phyloP scores from a whole-genome alignment of 2,113 vertebrate species.

The Tapirus terrestris region DNA sequence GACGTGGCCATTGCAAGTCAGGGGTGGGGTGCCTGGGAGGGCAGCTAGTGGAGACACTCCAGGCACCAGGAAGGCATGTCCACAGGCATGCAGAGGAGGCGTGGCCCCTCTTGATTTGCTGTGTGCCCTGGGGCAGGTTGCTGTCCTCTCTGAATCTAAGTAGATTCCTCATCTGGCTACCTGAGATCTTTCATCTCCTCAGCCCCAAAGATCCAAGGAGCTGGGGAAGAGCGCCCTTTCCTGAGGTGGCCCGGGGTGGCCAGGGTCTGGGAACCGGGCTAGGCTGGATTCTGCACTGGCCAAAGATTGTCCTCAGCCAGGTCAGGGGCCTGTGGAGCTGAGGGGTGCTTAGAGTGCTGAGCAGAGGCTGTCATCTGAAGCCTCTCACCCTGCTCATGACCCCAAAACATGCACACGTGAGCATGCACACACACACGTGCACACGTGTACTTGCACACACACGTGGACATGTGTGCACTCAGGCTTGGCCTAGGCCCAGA shows the following conservation, averaged over 20 bases:
- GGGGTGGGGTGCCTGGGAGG: neutral
- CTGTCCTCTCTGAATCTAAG: neutral
- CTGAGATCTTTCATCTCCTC: neutral
- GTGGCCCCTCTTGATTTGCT: neutral
- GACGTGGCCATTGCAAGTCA: rapidly evolving
- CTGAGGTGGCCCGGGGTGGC: neutral
- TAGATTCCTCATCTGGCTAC: too few relatives aligned
- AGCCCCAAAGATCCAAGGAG: neutral
- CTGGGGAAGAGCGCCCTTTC: neutral
- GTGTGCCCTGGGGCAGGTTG: neutral
- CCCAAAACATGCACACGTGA: rapidly evolving
- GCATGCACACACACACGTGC: rapidly evolving
- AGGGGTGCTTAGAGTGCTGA: neutral
- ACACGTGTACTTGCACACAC: neutral
- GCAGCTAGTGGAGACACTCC: rapidly evolving
- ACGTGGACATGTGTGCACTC: rapidly evolving
- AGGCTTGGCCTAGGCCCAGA: neutral
- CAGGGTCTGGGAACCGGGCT: neutral
- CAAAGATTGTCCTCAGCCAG: neutral
- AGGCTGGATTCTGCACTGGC: neutral
- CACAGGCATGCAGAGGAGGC: neutral
- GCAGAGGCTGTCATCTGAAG: neutral
- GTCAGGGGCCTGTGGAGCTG: neutral
- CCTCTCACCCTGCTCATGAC: rapidly evolving
- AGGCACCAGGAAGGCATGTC: neutral